Conservation (phyloP, 2,797 vertebrate species). For the Alauda arvensis region DNA sequence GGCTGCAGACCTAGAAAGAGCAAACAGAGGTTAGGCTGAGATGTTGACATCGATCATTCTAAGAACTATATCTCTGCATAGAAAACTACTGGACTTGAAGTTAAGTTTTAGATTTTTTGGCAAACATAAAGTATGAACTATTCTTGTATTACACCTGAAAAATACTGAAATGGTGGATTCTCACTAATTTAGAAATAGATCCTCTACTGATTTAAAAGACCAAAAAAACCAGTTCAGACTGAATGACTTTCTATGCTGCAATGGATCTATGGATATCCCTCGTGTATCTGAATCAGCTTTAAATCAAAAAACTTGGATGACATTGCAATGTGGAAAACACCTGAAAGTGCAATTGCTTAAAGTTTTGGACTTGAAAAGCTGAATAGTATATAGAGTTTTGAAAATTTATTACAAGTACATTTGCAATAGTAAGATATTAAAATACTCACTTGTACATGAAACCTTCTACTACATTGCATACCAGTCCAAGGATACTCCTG, state of each 20-base stretch:
- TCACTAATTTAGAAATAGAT: background rate
- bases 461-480: background rate
- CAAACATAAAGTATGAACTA: background rate
- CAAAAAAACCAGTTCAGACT: background rate
- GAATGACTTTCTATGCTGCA: background rate
- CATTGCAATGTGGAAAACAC: background rate
- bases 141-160: background rate
- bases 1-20: slow-evolving; percentile 82
- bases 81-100: background rate
- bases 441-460: background rate
- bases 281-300: background rate
- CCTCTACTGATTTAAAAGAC: background rate
- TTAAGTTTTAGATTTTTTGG: background rate
- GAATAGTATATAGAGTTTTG: background rate
- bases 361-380: background rate
- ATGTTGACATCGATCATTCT: background rate
- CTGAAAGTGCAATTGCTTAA: background rate
- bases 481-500: background rate
- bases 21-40: slow-evolving; percentile 25
- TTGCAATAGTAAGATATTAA: background rate
- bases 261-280: background rate
- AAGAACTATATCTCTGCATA: background rate
- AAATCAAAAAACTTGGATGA: background rate
- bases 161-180: background rate
- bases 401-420: background rate